Base-by-base conservation (phyloP, 2,888 invertebrate genomes). In the Clanis bilineata region DNA sequence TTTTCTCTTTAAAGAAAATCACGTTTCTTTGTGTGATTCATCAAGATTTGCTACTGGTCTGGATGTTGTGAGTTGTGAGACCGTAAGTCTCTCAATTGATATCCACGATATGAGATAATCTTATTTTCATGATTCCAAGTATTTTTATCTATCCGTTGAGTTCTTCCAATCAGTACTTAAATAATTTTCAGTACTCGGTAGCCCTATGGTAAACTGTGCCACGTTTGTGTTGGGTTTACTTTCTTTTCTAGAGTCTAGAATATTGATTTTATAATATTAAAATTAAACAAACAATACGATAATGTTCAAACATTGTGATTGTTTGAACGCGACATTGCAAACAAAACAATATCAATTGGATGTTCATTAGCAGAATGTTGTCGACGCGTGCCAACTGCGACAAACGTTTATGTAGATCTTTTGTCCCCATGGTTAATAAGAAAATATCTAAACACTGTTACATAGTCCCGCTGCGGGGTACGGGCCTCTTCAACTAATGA, bases 351-450 rank as follows among this genome's bases (percentile, higher is more conserved):
- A 18, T 10, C 28, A 51, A 32, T 51, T 51, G 51, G 51, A 28
- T 51, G 28, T 51, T 18, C 47, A 28, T 51, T 18, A 51, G 47
- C 28, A 7, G 47, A 15, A 18, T 15, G 18, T 45, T 4, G 45
- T n/a, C 21, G 21, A 47, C 18, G 47, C 38, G 39, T 68, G 67
- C 67, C 70, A 69, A 70, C 56, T 67, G 67, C 68, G 66, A 58
- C 56, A 63, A 47, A 58, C 18, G 56, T 45, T 21, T 41, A 41
- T 9, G 21, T 9, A 18, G 32, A 4, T 18, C 51, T 51, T 18
- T 32, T 28, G 32, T 51, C 51, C 18, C 32, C 9, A 51, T 36
- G 45, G 25, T 45, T 45, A n/a, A 18, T 10, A 7, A 10, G 9
- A 2, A 5, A 12, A 1, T 12, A 1, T 12, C 36, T 36, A 1